A percentile compares a stretch with the other conserved stretches of the same genome.
Conservation (phyloP, 1,140 invertebrate genomes). For the Macrobrachium rosenbergii region DNA sequence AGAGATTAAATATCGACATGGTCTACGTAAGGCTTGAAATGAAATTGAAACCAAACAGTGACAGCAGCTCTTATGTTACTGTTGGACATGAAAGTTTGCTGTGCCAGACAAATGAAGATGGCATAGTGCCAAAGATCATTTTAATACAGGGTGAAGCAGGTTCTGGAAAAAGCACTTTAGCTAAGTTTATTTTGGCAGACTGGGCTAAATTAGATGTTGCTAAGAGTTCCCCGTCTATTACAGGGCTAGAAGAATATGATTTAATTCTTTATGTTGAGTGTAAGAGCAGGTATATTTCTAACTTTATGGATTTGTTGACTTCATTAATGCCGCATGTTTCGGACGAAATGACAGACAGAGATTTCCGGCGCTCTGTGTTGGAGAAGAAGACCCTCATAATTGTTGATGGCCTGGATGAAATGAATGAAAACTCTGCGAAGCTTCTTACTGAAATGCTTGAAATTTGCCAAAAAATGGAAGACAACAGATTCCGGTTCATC, state of each 20-base stretch:
- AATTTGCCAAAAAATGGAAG: not conserved
- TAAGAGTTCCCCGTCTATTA: not conserved
- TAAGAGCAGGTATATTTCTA: constrained; percentile 19
- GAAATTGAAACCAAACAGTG: not conserved
- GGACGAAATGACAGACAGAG: constrained; percentile 6
- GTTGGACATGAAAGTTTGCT: constrained; percentile 15
- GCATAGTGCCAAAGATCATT: not conserved
- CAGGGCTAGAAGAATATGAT: constrained; percentile 22
- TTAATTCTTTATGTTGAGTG: constrained; percentile 40
- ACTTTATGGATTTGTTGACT: constrained; percentile 16
- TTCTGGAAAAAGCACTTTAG: constrained; percentile 46
- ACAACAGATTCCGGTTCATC: constrained; percentile 12
- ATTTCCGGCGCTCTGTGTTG: constrained; percentile 25
- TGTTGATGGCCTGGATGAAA: constrained; percentile 50
- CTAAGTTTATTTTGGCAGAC: constrained; percentile 41
- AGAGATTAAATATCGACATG: constrained; percentile 17
- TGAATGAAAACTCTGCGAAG: constrained; percentile 26
- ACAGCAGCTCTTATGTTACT: not conserved
- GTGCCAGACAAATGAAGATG: constrained; percentile 14
- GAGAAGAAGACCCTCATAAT: constrained; percentile 24
- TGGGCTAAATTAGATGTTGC: not conserved
- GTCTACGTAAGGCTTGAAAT: constrained; percentile 38
- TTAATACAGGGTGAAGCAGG: constrained; percentile 49
- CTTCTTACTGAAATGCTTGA: constrained; percentile 20
- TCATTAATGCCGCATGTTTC: constrained; percentile 21